Conservation (phyloP, 2,113 vertebrate species). For the Phaethon lepturus region DNA sequence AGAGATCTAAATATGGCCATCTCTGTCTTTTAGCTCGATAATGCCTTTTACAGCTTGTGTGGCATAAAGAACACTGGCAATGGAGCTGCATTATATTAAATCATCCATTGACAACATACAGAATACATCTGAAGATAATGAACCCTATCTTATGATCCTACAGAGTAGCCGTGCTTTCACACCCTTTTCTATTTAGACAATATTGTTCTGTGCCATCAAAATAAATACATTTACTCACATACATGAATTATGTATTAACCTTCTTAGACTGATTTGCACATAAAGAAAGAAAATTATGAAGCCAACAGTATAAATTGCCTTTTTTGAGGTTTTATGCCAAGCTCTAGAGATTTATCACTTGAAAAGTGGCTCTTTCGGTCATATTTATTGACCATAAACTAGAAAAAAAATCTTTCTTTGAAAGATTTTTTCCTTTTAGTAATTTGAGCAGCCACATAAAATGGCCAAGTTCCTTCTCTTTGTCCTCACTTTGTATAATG, state of each 20-base stretch:
- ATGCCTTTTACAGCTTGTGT: slow-evolving; percentile 9
- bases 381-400: slow-evolving; percentile 31
- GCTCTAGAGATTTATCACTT: slow-evolving; percentile 6
- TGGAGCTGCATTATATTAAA: slow-evolving; percentile 15
- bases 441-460: neutral
- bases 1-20: slow-evolving; percentile 15
- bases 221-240: slow-evolving; percentile 47
- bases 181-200: slow-evolving; percentile 13
- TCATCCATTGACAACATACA: neutral
- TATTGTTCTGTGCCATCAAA: neutral
- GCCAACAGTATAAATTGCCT: neutral
- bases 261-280: slow-evolving; percentile 6
- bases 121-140: slow-evolving; percentile 32
- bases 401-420: neutral
- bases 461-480: neutral
- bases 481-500: neutral
- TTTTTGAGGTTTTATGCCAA: slow-evolving; percentile 17
- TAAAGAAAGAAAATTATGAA: slow-evolving; percentile 45
- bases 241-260: slow-evolving; percentile 47
- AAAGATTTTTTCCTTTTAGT: neutral
- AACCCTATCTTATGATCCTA: neutral
- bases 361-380: neutral
- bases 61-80: neutral
- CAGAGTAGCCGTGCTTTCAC: neutral
- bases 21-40: slow-evolving; percentile 29